phyloP scores from a whole-genome alignment of 2,888 invertebrate species.

The Lasioglossum zephyrum region DNA sequence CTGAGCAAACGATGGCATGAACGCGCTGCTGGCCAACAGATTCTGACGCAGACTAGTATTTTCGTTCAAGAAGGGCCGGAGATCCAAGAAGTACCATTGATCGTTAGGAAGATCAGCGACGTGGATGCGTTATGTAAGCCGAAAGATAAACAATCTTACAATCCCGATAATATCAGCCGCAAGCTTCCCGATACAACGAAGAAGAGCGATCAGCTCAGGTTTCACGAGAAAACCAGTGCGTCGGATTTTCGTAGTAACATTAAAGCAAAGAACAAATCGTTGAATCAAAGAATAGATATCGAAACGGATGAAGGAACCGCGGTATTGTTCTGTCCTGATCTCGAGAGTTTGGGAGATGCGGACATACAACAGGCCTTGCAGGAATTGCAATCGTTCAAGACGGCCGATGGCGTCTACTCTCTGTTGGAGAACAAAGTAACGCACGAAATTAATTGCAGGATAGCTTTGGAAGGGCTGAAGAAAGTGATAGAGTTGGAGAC shows the following conservation, averaged over 20 bases:
- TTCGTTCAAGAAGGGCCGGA: conserved; percentile 89
- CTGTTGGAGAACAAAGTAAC: conserved; percentile 84
- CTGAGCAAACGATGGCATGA: conserved; percentile 62
- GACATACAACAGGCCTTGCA: conserved; percentile 74
- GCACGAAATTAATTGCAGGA: conserved; percentile 84
- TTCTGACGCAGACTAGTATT: conserved; percentile 83
- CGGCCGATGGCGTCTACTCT: conserved; percentile 79
- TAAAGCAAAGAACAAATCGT: conserved; percentile 5
- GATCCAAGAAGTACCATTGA: conserved; percentile 89
- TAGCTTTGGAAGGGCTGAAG: conserved; percentile 84
- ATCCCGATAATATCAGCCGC: neutral
- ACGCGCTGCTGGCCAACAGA: conserved; percentile 29
- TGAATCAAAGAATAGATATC: conserved; percentile 67
- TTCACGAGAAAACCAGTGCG: neutral
- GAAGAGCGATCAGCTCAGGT: conserved; percentile 23
- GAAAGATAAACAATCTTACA: conserved; percentile 3
- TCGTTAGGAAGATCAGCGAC: conserved; percentile 86
- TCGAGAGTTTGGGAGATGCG: conserved; percentile 64
- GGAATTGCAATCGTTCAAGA: conserved; percentile 62
- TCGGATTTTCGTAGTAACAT: neutral
- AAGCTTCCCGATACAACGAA: conserved; percentile 18
- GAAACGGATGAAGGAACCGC: conserved; percentile 75
- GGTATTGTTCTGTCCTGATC: conserved; percentile 72
- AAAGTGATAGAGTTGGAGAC: conserved; percentile 85
- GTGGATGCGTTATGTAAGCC: conserved; percentile 74